Conservation (phyloP, 2,797 vertebrate species). For the Miichthys miiuy region DNA sequence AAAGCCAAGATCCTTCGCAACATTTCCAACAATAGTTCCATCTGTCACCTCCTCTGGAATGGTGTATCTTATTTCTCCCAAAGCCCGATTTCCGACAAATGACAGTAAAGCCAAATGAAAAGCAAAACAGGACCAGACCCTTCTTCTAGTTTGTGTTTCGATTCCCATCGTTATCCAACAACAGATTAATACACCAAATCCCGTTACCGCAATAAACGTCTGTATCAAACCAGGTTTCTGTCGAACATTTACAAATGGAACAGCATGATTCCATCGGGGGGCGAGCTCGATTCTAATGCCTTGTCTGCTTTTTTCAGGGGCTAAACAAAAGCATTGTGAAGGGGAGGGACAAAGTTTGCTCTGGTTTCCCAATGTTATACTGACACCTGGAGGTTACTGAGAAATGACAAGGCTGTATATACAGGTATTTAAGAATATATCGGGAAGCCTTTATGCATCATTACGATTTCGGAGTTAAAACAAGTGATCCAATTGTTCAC, state of each 20-base stretch:
- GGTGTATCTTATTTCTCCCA: constrained; percentile 81
- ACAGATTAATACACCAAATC: background rate
- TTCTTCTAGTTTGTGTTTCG: constrained; percentile 4
- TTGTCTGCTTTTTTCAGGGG: background rate
- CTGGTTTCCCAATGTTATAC: constrained; percentile 1
- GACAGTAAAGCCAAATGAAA: constrained; percentile 31
- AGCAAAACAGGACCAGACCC: constrained; percentile 20
- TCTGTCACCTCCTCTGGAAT: constrained; percentile 84
- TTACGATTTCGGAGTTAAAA: background rate
- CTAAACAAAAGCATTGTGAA: constrained; percentile 54
- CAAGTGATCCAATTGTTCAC: background rate
- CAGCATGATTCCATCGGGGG: background rate
- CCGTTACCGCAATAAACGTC: background rate
- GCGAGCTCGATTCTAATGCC: background rate
- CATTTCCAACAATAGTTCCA: constrained; percentile 82
- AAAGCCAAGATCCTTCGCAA: constrained; percentile 85
- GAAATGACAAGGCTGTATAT: background rate
- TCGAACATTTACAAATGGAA: background rate
- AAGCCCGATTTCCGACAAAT: constrained; percentile 26
- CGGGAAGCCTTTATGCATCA: background rate
- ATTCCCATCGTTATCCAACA: constrained; percentile 46
- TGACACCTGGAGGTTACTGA: constrained; percentile 47
- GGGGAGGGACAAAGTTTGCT: background rate
- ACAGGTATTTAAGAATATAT: background rate
- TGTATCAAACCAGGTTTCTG: background rate